Percentiles rank a stretch among this genome's conserved stretches.
These are phyloP conservation scores for Poecilia picta DNA, from an alignment of 2,797 vertebrate species.

Conservation along the genomic window DNA sequence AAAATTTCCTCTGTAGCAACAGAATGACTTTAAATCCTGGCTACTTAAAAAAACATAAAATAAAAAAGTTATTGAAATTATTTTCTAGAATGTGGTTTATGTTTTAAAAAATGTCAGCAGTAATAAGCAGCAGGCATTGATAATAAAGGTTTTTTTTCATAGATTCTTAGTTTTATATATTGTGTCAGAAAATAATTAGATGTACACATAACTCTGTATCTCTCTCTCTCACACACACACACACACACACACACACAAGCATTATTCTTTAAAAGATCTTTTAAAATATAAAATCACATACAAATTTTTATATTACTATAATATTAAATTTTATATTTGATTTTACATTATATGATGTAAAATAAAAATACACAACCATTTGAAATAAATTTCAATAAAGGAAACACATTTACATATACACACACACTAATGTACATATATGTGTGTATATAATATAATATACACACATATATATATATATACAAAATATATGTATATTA, in stretches of 20 bases:
- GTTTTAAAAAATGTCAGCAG: not conserved
- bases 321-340: not conserved
- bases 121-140: not conserved
- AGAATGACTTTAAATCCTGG: constrained; percentile 15
- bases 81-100: not conserved
- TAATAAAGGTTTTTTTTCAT: not conserved
- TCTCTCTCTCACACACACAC: not conserved
- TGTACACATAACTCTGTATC: not conserved
- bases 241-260: not conserved
- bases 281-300: not conserved
- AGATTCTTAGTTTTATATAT: not conserved
- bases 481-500: not conserved
- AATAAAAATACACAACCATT: not conserved
- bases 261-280: not conserved
- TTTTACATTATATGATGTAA: not conserved
- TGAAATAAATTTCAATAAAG: not conserved
- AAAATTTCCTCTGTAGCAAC: constrained; percentile 30
- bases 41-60: constrained; percentile 1
- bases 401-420: not conserved
- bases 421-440: not conserved
- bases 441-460: too few species aligned
- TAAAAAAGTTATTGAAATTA: not conserved
- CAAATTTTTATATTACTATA: too few species aligned
- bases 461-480: not conserved
- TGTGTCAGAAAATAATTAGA: not conserved